Conservation (phyloP, 1,140 invertebrate genomes). For the Aphelenchoides avenae region DNA sequence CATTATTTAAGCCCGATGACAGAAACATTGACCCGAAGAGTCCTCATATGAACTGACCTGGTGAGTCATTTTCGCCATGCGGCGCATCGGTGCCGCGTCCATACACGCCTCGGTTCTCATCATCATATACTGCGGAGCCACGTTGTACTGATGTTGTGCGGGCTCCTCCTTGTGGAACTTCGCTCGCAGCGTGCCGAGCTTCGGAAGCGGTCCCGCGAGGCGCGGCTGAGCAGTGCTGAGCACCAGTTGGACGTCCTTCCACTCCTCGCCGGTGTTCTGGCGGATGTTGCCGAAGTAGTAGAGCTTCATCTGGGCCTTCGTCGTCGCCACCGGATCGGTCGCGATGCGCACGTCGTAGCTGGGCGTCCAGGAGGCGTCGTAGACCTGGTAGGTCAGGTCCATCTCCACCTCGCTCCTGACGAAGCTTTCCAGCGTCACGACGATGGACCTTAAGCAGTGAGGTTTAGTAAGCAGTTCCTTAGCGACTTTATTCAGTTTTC, state of each 20-base stretch:
- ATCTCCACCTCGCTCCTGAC: constrained; percentile 35
- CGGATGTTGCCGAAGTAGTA: constrained; percentile 60
- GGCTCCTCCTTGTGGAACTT: constrained; percentile 42
- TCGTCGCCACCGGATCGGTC: no score
- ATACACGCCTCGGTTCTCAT: constrained; percentile 10
- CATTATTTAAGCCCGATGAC: no score
- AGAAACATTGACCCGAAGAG: no score
- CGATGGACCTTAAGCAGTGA: constrained; percentile 4
- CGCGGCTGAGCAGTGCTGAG: constrained; percentile 61
- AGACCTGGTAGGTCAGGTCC: constrained; percentile 60
- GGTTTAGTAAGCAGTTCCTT: no score
- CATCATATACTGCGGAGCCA: neutral
- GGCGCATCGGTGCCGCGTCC: no score
- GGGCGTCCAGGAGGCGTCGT: constrained; percentile 58
- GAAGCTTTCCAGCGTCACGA: constrained; percentile 18
- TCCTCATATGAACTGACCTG: no score
- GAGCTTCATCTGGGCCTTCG: no score
- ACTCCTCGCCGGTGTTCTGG: constrained; percentile 61
- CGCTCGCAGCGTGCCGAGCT: constrained; percentile 52
- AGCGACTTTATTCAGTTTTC: no score
- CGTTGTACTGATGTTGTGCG: neutral
- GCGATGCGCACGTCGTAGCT: no score
- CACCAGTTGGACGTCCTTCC: constrained; percentile 58
- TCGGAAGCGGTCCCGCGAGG: constrained; percentile 60
- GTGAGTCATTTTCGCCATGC: no score